phyloP scores from a whole-genome alignment of 2,797 vertebrate species.

The Pachyuromys duprasi region DNA sequence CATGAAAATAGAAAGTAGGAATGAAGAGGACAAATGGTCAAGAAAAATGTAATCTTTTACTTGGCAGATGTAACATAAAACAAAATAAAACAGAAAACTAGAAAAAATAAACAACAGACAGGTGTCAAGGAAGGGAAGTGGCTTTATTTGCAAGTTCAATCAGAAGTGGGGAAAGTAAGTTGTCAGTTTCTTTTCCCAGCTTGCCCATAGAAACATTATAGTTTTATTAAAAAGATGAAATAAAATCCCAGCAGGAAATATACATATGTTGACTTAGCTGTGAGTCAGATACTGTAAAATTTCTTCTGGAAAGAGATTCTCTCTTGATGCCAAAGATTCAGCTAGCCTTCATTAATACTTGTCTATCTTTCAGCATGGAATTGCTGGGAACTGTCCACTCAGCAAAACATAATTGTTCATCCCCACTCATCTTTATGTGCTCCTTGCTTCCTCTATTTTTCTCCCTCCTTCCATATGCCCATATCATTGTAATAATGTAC shows the following conservation, averaged over 20 bases:
- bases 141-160: not conserved
- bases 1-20: not conserved
- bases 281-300: not conserved
- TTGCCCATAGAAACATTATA: no score
- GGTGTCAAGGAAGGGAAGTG: not conserved
- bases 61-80: not conserved
- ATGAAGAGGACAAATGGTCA: not conserved
- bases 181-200: not conserved
- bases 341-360: accelerated
- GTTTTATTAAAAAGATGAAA: not conserved
- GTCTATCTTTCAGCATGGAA: not conserved
- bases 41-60: not conserved
- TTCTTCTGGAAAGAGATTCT: not conserved
- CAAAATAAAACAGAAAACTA: not conserved
- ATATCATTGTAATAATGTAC: not conserved
- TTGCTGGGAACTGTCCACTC: not conserved
- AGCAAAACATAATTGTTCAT: not conserved
- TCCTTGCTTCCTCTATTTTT: accelerated
- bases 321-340: not conserved
- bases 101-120: not conserved
- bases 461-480: no score
- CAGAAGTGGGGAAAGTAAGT: not conserved
- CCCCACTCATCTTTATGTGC: accelerated
- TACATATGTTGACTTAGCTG: no score
- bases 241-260: not conserved